phyloP scores from a whole-genome alignment of 1,140 invertebrate species.

The Drosophila gunungcola region DNA sequence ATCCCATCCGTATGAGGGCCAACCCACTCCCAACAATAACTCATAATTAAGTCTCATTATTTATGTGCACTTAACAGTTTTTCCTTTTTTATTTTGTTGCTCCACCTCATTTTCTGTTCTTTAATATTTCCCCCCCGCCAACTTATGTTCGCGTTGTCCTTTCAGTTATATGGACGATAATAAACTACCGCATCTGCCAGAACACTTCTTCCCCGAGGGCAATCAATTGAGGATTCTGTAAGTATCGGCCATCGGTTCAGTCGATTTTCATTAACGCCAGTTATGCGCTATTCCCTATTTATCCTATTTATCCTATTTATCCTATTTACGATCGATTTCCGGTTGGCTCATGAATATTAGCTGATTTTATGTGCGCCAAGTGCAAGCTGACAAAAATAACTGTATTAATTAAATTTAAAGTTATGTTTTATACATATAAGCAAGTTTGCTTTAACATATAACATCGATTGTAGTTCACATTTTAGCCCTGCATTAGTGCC shows the following conservation, averaged over 20 bases:
- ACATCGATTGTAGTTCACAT: not conserved
- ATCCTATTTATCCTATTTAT: not conserved
- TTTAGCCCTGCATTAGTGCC: not conserved
- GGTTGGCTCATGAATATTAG: not conserved
- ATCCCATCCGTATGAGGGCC: no score
- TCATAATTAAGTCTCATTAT: slow-evolving; percentile 76
- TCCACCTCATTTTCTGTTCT: slow-evolving; percentile 3
- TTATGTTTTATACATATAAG: no score
- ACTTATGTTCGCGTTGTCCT: slow-evolving; percentile 27
- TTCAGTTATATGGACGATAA: slow-evolving; percentile 85
- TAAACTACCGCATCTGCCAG: slow-evolving; percentile 72
- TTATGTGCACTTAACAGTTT: slow-evolving; percentile 74
- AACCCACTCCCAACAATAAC: slow-evolving; percentile 43
- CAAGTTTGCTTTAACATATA: not conserved
- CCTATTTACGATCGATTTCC: slow-evolving; percentile 28
- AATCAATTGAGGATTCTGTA: slow-evolving; percentile 84
- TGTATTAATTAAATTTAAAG: not conserved
- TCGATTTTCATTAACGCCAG: slow-evolving; percentile 10
- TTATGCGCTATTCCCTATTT: not conserved
- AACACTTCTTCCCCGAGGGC: slow-evolving; percentile 75
- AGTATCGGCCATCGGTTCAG: slow-evolving; percentile 51
- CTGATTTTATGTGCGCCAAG: not conserved
- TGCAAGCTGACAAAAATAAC: no score
- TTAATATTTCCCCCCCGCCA: slow-evolving; percentile 16
- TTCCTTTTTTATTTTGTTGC: slow-evolving; percentile 17